These are phyloP conservation scores for Microplitis demolitor DNA, from an alignment of 1,140 invertebrate species.

Conservation along the genomic window DNA sequence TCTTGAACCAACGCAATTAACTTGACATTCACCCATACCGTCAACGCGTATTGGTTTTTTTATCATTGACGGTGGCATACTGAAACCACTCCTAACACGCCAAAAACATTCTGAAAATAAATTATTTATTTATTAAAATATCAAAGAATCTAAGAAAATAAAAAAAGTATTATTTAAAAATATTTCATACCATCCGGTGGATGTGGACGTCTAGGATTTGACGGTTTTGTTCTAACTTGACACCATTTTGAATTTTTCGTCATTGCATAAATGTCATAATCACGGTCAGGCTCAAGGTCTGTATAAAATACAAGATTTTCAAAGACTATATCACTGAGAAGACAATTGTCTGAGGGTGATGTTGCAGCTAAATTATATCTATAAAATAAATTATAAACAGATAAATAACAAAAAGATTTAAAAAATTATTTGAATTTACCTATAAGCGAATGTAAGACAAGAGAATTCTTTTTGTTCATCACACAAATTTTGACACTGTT, in stretches of 20 bases:
- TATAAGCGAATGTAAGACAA: constrained; percentile 77
- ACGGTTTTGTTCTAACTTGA: constrained; percentile 12
- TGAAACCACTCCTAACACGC: constrained; percentile 73
- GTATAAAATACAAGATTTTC: constrained; percentile 72
- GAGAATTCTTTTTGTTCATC: constrained; percentile 71
- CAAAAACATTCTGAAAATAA: constrained; percentile 76
- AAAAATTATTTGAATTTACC: constrained; percentile 53
- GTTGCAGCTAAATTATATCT: constrained; percentile 56
- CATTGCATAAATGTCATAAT: constrained; percentile 79
- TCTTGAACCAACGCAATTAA: constrained; percentile 70
- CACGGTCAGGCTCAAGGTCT: constrained; percentile 74
- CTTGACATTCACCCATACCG: constrained; percentile 76
- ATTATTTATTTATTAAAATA: constrained; percentile 4
- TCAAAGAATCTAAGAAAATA: no score
- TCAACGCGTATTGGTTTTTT: constrained; percentile 69
- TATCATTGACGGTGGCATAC: constrained; percentile 67
- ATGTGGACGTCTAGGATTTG: constrained; percentile 26
- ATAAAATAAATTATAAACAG: constrained; percentile 11
- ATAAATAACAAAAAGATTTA: not conserved
- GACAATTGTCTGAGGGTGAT: constrained; percentile 72
- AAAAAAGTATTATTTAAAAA: no score
- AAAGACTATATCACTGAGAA: constrained; percentile 71
- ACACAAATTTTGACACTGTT: constrained; percentile 76
- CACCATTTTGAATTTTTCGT: constrained; percentile 56
- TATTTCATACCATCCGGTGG: constrained; percentile 37